Conservation (phyloP, 2,113 vertebrate species). For the Neofelis nebulosa region DNA sequence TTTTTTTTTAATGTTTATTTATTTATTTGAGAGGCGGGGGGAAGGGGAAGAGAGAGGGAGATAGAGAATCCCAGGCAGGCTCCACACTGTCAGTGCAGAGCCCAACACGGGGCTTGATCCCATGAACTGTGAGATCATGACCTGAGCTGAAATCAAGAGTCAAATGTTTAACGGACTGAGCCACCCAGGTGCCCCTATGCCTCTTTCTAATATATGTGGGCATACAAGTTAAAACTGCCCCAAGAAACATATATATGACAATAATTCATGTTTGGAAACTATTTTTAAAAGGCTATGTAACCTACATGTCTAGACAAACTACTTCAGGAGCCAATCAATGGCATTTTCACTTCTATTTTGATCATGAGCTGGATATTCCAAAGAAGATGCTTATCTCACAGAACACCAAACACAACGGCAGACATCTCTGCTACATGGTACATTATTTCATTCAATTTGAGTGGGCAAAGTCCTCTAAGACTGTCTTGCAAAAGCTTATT, state of each 20-base stretch:
- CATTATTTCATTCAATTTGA: not conserved
- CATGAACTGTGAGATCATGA: too few species aligned
- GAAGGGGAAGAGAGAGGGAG: too few species aligned
- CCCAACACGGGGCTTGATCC: too few species aligned
- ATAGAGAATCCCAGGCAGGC: too few species aligned
- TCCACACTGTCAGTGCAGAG: too few species aligned
- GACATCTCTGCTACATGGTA: not conserved
- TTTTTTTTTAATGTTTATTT: too few species aligned
- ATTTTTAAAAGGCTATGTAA: not conserved
- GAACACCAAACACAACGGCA: not conserved
- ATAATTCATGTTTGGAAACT: not conserved
- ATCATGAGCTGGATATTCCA: not conserved
- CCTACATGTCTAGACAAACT: not conserved
- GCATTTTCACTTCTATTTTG: not conserved
- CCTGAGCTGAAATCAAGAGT: too few species aligned
- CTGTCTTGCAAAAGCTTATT: not conserved
- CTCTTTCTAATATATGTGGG: not conserved
- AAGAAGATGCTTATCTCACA: not conserved
- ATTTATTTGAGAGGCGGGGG: too few species aligned
- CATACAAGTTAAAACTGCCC: not conserved
- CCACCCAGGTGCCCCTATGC: not conserved
- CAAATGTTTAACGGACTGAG: too few species aligned
- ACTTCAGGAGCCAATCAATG: not conserved
- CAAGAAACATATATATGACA: not conserved
- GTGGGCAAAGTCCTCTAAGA: not conserved